Percentiles rank a stretch among this genome's conserved stretches.
phyloP scores from a whole-genome alignment of 1,140 invertebrate genomes.

The Planococcus citri region DNA sequence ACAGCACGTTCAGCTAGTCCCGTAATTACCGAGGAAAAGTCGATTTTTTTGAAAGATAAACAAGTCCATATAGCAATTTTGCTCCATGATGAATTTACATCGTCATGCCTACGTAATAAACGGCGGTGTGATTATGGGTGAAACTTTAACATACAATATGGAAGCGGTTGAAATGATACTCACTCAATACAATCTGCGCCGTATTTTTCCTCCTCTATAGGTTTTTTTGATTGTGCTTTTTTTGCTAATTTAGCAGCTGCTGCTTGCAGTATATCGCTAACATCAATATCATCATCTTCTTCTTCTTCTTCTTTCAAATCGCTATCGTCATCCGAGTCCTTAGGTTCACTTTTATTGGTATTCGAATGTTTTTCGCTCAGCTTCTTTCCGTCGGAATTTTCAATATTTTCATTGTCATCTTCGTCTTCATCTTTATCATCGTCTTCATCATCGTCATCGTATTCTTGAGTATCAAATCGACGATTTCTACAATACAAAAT shows the following conservation, averaged over 20 bases:
- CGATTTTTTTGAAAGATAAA: slow-evolving; percentile 49
- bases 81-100: slow-evolving; percentile 17
- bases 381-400: background rate
- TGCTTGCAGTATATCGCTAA: background rate
- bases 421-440: background rate
- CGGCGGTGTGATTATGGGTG: background rate
- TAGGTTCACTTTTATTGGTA: background rate
- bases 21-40: slow-evolving; percentile 65
- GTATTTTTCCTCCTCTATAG: no score
- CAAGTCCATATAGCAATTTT: slow-evolving; percentile 43
- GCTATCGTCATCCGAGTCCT: background rate
- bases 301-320: no score
- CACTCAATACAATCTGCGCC: background rate
- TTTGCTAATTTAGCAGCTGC: background rate
- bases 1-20: slow-evolving; percentile 58
- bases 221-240: background rate
- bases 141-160: no score
- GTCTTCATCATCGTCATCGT: slow-evolving; percentile 24
- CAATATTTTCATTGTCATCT: background rate
- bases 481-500: slow-evolving; percentile 21
- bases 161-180: background rate
- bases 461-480: slow-evolving; percentile 27
- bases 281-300: background rate
- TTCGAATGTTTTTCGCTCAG: no score
- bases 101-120: slow-evolving; percentile 28